These are phyloP conservation scores for Ypsolopha sequella DNA, from an alignment of 2,888 invertebrate genomes.

Conservation along the genomic window DNA sequence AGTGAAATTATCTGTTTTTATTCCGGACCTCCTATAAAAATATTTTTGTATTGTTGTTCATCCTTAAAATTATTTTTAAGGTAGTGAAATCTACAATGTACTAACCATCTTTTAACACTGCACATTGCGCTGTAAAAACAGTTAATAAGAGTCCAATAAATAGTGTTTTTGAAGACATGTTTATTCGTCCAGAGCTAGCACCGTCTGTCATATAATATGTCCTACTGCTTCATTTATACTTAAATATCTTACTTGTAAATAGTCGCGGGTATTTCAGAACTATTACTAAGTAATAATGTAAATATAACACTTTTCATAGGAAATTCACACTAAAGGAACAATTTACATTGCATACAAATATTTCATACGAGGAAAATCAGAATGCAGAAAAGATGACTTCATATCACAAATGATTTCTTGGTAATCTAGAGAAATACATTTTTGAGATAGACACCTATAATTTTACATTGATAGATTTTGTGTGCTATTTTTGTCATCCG, in stretches of 20 bases:
- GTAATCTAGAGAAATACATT: too few species aligned
- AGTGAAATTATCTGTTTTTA: too few species aligned
- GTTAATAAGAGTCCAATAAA: not conserved
- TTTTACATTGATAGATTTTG: too few species aligned
- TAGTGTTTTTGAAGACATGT: not conserved
- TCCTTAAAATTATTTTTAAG: not conserved
- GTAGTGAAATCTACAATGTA: not conserved
- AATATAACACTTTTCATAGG: conserved; percentile 22
- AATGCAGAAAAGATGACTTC: not conserved
- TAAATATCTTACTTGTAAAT: not conserved
- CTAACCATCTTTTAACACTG: not conserved
- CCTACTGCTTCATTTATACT: not conserved
- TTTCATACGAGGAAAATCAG: conserved; percentile 9
- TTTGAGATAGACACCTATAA: too few species aligned
- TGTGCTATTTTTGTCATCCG: too few species aligned
- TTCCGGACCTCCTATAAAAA: too few species aligned
- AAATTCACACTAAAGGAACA: conserved; percentile 23
- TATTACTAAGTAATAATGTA: conserved; percentile 25
- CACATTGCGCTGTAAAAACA: not conserved
- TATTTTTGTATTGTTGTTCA: too few species aligned
- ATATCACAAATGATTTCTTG: too few species aligned
- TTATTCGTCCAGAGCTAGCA: not conserved
- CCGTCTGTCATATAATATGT: not conserved
- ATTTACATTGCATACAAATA: conserved; percentile 14
- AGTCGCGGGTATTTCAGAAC: conserved; percentile 13